Evolutionary conservation across 2,797 vertebrate species (phyloP).

Genomic region (Hydrocynus forskahlii): DNA sequence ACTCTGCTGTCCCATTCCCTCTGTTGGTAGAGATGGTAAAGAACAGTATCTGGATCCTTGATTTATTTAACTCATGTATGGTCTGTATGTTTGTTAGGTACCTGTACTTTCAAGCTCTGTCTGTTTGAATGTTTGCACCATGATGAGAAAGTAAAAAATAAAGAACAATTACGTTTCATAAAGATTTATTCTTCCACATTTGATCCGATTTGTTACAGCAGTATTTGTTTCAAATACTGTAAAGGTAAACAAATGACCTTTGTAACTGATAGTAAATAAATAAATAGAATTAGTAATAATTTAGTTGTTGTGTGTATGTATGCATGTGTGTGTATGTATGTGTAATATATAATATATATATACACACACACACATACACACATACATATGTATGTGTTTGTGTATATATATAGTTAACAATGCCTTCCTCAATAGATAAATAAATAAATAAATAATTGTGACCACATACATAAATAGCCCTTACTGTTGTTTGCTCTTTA

Average conservation of each 20-base stretch:
- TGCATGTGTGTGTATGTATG: too few relatives aligned
- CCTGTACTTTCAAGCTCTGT: not conserved
- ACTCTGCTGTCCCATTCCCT: not conserved
- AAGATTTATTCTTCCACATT: conserved; percentile 18
- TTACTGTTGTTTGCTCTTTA: not conserved
- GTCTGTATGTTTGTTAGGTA: not conserved
- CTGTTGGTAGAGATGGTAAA: not conserved
- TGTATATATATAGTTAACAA: too few relatives aligned
- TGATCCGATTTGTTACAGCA: conserved; percentile 18
- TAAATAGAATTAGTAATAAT: too few relatives aligned
- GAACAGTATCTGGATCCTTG: not conserved
- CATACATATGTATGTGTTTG: too few relatives aligned
- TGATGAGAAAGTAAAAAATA: not conserved
- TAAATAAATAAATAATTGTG: conserved; percentile 41
- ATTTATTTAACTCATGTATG: not conserved
- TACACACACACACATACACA: too few relatives aligned
- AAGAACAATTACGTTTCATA: not conserved
- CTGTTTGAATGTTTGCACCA: not conserved
- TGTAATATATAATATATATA: too few relatives aligned
- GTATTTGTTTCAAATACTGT: not conserved
- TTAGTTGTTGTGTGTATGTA: too few relatives aligned
- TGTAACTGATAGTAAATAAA: too few relatives aligned
- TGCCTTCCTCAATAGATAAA: conserved; percentile 17
- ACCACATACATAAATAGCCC: conserved; percentile 9
- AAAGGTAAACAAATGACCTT: too few relatives aligned